Percentiles rank a stretch among this genome's conserved stretches.
Evolutionary conservation across 2,888 invertebrate genomes (phyloP).

Genomic region (Melipona beecheii): DNA sequence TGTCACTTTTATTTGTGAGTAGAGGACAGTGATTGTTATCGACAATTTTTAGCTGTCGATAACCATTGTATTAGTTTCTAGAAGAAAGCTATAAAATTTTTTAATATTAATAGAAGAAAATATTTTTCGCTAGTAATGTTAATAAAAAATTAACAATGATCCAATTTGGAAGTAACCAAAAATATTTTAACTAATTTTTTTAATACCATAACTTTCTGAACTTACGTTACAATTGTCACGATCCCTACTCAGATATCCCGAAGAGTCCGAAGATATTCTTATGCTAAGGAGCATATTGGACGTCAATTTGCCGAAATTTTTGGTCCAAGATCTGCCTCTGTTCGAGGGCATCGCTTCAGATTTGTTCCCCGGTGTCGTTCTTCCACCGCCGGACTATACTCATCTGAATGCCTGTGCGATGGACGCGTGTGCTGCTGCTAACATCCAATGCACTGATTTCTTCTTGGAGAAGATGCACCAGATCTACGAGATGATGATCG

Average conservation of each 20-base stretch:
- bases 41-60: too few relatives aligned
- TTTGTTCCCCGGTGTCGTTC: conserved; percentile 93
- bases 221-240: neutral
- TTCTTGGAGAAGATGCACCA: conserved; percentile 96
- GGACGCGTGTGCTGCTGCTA: conserved; percentile 89
- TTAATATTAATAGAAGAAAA: too few relatives aligned
- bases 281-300: conserved; percentile 96
- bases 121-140: too few relatives aligned
- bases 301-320: conserved; percentile 96
- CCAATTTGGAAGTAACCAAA: too few relatives aligned
- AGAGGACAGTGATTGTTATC: too few relatives aligned
- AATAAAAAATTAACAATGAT: too few relatives aligned
- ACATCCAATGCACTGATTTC: conserved; percentile 93
- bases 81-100: too few relatives aligned
- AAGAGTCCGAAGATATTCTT: conserved; percentile 94
- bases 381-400: conserved; percentile 93
- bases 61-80: too few relatives aligned
- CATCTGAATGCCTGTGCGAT: conserved; percentile 88
- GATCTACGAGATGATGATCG: conserved; percentile 97
- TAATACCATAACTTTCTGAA: neutral
- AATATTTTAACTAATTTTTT: neutral
- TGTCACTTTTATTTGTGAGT: too few relatives aligned
- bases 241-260: conserved; percentile 89
- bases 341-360: conserved; percentile 97
- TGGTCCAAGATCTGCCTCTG: conserved; percentile 94